phyloP scores from a whole-genome alignment of 1,140 invertebrate genomes.

The Pseudomyrmex pallidus region DNA sequence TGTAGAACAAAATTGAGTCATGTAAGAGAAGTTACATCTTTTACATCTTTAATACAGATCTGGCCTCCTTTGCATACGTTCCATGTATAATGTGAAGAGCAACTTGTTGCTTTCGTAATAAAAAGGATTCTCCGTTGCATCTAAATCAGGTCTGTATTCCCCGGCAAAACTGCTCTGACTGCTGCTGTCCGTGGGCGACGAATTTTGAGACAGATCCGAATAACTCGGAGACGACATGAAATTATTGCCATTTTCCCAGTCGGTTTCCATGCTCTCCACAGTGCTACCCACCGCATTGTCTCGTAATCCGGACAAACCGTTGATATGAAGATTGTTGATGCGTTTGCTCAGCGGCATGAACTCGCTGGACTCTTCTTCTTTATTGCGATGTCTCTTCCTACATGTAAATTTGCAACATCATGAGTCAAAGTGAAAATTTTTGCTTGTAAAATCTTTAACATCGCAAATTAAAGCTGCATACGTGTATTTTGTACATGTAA shows the following conservation, averaged over 20 bases:
- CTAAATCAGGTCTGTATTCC: slow-evolving; percentile 86
- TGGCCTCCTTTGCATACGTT: slow-evolving; percentile 85
- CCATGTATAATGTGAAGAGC: slow-evolving; percentile 87
- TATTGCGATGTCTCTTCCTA: slow-evolving; percentile 88
- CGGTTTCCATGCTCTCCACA: slow-evolving; percentile 71
- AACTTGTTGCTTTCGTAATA: slow-evolving; percentile 89
- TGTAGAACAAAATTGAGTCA: no score
- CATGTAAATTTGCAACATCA: slow-evolving; percentile 68
- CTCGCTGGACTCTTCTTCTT: slow-evolving; percentile 89
- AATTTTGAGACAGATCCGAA: slow-evolving; percentile 81
- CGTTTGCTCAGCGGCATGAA: slow-evolving; percentile 92
- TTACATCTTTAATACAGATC: slow-evolving; percentile 70
- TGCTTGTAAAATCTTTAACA: neutral
- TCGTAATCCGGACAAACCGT: slow-evolving; percentile 80
- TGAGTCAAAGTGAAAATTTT: no score
- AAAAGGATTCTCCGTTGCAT: slow-evolving; percentile 86
- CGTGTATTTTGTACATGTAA: neutral
- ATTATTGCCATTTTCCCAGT: slow-evolving; percentile 76
- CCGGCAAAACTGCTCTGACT: slow-evolving; percentile 77
- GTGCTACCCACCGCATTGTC: slow-evolving; percentile 62
- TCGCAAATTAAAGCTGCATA: neutral
- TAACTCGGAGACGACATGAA: slow-evolving; percentile 81
- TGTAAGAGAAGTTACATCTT: neutral
- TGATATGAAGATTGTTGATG: slow-evolving; percentile 92
- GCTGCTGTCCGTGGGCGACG: slow-evolving; percentile 80